Evolutionary conservation across 2,888 invertebrate species (phyloP), one percentile per base, ranked within the genome.

Genomic region (Lordiphosa fenestrarum): DNA sequence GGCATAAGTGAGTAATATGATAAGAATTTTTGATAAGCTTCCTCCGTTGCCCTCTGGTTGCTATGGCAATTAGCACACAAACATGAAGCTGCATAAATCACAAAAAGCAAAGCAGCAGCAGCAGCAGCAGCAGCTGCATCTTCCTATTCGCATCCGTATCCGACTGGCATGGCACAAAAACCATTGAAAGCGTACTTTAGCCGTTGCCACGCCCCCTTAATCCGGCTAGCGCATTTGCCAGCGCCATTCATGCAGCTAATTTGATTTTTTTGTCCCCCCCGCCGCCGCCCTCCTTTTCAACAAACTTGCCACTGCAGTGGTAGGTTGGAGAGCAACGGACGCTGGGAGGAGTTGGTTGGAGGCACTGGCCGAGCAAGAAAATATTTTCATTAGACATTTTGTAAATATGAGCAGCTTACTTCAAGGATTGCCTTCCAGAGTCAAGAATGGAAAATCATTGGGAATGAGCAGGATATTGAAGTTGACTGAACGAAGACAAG

Each of bases 371-470:
- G n/a, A 33, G 25, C 48, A 48, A 69, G 73, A 65, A 78, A 82
- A 78, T 78, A 78, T 75, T 78, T 78, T 82, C 82, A 78, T 78
- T 82, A 82, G 82, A 78, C 78, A 71, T 82, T 78, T 78, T 71
- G 73, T 75, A 78, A 82, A 78, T 78, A 78, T 78, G 77, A 78
- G 71, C 73, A 66, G 75, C 81, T 81, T 77, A 58, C 58, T 62
- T 47, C 47, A 50, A 55, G 66, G 58, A 58, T 59, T 69, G 30
- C 9, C 30, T 30, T 21, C 62, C 53, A 37, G 35, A 39, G 10
- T 9, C 30, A 30, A 30, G 30, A 30, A 30, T 30, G 30, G 30
- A 9, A 30, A 9, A 30, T 30, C 30, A 30, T 30, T 9, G 9
- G 35, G 36, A 21, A 13, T 23, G 13, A 35, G 3, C 9, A 37